These are phyloP conservation scores for Mimas tiliae DNA, from an alignment of 2,888 invertebrate genomes.

Conservation along the genomic window DNA sequence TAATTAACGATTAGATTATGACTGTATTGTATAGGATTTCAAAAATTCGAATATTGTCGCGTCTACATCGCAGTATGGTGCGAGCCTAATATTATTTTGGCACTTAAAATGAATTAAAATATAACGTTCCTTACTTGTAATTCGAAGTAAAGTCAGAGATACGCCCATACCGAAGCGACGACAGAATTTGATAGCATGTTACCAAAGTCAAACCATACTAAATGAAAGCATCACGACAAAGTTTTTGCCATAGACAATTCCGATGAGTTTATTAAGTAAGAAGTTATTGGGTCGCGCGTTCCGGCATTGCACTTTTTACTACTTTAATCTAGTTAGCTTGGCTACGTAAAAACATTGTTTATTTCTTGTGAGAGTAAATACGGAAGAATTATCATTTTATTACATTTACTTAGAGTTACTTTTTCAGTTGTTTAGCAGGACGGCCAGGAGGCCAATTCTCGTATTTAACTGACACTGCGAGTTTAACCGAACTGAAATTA, in stretches of 20 bases:
- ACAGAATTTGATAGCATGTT: neutral
- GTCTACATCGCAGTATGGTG: no score
- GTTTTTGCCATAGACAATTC: conserved; percentile 13
- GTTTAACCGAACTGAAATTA: no score
- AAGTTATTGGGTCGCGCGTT: conserved; percentile 27
- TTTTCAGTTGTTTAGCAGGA: neutral
- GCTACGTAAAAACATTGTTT: conserved; percentile 20
- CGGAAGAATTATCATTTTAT: conserved; percentile 3
- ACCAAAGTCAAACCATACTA: neutral
- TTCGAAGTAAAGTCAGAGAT: no score
- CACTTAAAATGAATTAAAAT: no score
- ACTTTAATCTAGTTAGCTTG: conserved; percentile 30
- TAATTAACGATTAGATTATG: no score
- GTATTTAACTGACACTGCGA: no score
- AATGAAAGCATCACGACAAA: neutral
- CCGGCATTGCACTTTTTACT: conserved; percentile 33
- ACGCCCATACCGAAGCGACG: no score
- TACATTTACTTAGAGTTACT: neutral
- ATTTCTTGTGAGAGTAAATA: neutral
- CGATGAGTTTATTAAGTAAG: conserved; percentile 19
- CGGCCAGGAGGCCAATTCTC: no score
- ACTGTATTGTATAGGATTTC: no score
- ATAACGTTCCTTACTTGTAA: no score
- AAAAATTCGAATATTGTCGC: no score
- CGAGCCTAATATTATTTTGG: no score